A percentile compares a stretch with the other conserved stretches of the same genome.
Conservation (phyloP, 2,797 vertebrate genomes). For the Podarcis siculus region DNA sequence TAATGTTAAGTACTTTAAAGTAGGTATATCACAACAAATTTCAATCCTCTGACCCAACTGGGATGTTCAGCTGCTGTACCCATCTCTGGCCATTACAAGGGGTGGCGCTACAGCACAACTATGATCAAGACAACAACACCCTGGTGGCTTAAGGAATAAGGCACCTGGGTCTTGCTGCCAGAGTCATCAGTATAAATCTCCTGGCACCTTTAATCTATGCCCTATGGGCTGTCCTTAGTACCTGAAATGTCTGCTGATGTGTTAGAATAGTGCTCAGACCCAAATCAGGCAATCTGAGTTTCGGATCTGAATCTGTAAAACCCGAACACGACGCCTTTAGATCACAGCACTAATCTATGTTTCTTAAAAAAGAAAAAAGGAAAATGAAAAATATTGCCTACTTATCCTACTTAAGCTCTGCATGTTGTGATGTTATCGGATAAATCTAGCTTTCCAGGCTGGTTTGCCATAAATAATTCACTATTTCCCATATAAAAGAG, state of each 20-base stretch:
- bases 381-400: background rate
- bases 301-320: background rate
- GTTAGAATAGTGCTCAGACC: background rate
- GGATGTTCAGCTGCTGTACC: too few relatives aligned
- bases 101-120: background rate
- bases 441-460: conserved; percentile 34
- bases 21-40: background rate
- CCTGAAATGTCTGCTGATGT: background rate
- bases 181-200: background rate
- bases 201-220: background rate
- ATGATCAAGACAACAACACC: background rate
- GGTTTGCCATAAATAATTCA: conserved; percentile 47
- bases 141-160: background rate
- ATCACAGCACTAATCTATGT: background rate
- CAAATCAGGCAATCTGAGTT: background rate
- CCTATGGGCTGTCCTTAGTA: background rate
- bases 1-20: background rate
- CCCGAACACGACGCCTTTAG: background rate
- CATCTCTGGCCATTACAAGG: too few relatives aligned
- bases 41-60: too few relatives aligned
- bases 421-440: conserved; percentile 15
- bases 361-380: background rate
- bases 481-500: conserved; percentile 23
- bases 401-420: background rate
- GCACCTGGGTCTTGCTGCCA: background rate